Base-by-base conservation (phyloP, 2,888 invertebrate genomes). In the Ryuthela nishihirai region DNA sequence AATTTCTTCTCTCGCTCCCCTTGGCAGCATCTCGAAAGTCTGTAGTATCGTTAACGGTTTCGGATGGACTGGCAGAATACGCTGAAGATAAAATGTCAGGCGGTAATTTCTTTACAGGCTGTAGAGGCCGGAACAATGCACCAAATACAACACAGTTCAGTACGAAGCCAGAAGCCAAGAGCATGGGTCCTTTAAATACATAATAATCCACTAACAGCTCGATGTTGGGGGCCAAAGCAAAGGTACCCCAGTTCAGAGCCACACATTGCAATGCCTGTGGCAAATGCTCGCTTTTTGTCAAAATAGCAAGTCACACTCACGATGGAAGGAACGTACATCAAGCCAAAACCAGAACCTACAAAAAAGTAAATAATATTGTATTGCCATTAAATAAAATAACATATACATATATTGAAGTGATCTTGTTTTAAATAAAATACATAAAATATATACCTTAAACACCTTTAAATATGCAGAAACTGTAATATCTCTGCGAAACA, bases 281-380 rank as follows among this genome's bases (percentile, higher is more conserved):
- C 48, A 2, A 98, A 81, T 34, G 97, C 90, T 50, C 98, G 82
- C 69, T 84, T 85, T 69, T 88, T 87, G 73, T 98, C 95, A 73
- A 99, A 99, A 80, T 98, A 98, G 68, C 88, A 88, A 3, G 94
- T 93, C 26, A 99, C 98, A 73, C 90, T 91, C 52, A 98, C 95
- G 68, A 99, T 97, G 49, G 98, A 95, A 0, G 98, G 98, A 58
- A 98, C 80, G 74, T 98, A 99, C 73, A 99, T 95, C 64, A 99
- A 81, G 1, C 98, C 97, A 69, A 98, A 90, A 17, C 98, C 98
- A 45, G 94, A 76, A 38, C 97, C 97, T 83, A 6, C 15, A 32
- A 41, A 17, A 18, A 25, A 38, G n/a, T 4, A 38, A 25, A 35
- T n/a, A n/a, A 36, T n/a, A n/a, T n/a, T n/a, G n/a, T n/a, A n/a